A percentile compares a stretch with the other conserved stretches of the same genome.
Evolutionary conservation across 92 coral and sea anemone genomes (phyloP).

Genomic region (Palythoa caribaeorum): DNA sequence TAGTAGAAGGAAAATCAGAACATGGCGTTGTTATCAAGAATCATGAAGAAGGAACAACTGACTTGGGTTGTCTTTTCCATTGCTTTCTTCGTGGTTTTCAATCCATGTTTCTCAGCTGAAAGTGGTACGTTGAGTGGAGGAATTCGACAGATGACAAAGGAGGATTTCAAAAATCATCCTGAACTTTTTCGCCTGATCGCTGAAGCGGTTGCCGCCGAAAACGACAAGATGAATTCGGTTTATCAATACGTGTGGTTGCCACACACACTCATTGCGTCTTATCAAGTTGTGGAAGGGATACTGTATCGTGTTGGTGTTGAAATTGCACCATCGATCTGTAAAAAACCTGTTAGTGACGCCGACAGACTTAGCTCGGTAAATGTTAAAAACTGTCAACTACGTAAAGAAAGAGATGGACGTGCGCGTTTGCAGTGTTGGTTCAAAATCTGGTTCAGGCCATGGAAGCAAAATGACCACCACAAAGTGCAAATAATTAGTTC

Average conservation of each 20-base stretch:
- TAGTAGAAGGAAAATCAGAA: too few relatives aligned
- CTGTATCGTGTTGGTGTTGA: constrained; percentile 30
- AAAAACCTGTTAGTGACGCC: not conserved
- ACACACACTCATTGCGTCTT: constrained; percentile 2
- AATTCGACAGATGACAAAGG: not conserved
- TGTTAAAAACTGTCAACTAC: not conserved
- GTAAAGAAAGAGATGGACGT: not conserved
- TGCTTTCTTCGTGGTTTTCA: not conserved
- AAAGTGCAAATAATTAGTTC: not conserved
- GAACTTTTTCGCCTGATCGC: not conserved
- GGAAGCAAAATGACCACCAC: not conserved
- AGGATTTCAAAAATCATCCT: not conserved
- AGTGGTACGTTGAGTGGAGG: constrained; percentile 11
- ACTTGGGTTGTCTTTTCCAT: too few relatives aligned
- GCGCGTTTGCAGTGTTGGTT: not conserved
- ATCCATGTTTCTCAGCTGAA: not conserved
- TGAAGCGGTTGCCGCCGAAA: constrained; percentile 25
- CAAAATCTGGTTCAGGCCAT: constrained; percentile 9
- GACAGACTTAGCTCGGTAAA: not conserved
- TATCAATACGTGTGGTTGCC: constrained; percentile 1
- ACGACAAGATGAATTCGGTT: constrained; percentile 32
- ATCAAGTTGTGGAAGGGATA: constrained; percentile 42
- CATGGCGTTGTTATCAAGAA: too few relatives aligned
- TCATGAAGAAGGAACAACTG: too few relatives aligned
- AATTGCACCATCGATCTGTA: constrained; percentile 18